Evolutionary conservation across 1,140 invertebrate genomes (phyloP), one percentile per base, ranked within the genome.

Genomic region (Campoletis sonorensis): DNA sequence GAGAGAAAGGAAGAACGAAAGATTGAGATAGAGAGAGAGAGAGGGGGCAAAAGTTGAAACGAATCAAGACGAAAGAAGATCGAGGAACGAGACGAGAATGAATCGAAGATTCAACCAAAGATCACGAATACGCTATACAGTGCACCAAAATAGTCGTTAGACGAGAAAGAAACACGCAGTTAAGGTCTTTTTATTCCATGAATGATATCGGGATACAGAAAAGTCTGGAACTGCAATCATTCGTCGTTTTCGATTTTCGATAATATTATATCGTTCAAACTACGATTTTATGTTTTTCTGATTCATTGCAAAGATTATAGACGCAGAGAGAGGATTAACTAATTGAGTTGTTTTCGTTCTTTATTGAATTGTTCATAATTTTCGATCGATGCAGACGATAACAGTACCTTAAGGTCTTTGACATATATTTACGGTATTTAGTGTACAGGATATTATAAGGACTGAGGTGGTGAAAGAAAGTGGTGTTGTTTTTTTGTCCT

Each of bases 1-100:
- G 83, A 82, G 81, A 80, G 73, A 81, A 79, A 84, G 83, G 86
- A 85, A 85, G 85, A 86, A 77, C 78, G 79, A 84, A 84, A 81
- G 81, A 84, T 71, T 79, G 70, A 78, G 76, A 82, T 79, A 58
- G 58, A 75, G 73, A 27, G 71, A 76, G 37, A 64, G 30, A 49
- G 77, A 18, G 10, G 3, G 84, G 82, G 86, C 84, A 85, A 84
- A 86, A 75, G 78, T 77, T 84, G 84, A 81, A 81, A 84, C 72
- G 81, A 64, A 79, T 77, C 80, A 82, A 61, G 61, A 51, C 49
- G 26, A 75, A 54, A 30, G 45, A 11, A 75, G 11, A 58, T 23
- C 16, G 75, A 79, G 77, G 64, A 67, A 82, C 72, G 73, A 33
- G 75, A 71, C 80, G 64, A 86, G 51, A 21, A 40, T 71, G 51